Percentiles rank a stretch among this genome's conserved stretches.
Evolutionary conservation across 1,140 invertebrate genomes (phyloP).

Genomic region (Dendroctonus ponderosae): DNA sequence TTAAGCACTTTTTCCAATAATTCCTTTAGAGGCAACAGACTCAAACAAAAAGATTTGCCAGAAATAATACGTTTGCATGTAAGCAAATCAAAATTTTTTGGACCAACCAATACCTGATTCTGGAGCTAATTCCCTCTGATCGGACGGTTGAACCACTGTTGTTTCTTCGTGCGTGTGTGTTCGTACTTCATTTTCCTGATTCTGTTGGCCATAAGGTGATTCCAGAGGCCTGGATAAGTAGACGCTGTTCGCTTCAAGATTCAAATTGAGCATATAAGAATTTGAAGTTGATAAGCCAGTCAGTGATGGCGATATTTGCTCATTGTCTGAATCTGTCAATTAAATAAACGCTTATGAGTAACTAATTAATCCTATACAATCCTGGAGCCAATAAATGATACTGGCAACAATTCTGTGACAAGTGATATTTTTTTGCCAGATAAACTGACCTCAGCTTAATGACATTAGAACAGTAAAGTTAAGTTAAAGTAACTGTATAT

Average conservation of each 20-base stretch:
- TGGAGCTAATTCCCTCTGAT: constrained; percentile 48
- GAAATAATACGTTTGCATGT: too few relatives aligned
- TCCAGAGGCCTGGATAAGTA: constrained; percentile 57
- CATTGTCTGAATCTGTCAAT: constrained; percentile 58
- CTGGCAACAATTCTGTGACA: not conserved
- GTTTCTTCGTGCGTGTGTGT: constrained; percentile 36
- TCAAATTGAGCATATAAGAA: constrained; percentile 66
- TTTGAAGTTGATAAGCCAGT: constrained; percentile 59
- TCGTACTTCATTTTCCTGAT: constrained; percentile 9
- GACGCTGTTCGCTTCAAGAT: constrained; percentile 65
- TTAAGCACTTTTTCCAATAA: too few relatives aligned
- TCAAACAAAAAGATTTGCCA: too few relatives aligned
- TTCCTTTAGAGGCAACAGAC: too few relatives aligned
- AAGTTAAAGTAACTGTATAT: too few relatives aligned
- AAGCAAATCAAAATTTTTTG: too few relatives aligned
- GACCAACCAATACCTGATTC: constrained; percentile 42
- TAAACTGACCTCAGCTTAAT: too few relatives aligned
- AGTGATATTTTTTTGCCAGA: too few relatives aligned
- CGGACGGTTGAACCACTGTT: constrained; percentile 42
- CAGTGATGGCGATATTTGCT: constrained; percentile 48
- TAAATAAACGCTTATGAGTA: too few relatives aligned
- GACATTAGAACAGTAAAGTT: too few relatives aligned
- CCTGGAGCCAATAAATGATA: not conserved
- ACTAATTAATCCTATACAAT: too few relatives aligned
- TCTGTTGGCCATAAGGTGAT: constrained; percentile 27